Percentiles rank a stretch among this genome's conserved stretches.
Conservation (phyloP, 2,797 vertebrate genomes). For the Phoebastria nigripes region DNA sequence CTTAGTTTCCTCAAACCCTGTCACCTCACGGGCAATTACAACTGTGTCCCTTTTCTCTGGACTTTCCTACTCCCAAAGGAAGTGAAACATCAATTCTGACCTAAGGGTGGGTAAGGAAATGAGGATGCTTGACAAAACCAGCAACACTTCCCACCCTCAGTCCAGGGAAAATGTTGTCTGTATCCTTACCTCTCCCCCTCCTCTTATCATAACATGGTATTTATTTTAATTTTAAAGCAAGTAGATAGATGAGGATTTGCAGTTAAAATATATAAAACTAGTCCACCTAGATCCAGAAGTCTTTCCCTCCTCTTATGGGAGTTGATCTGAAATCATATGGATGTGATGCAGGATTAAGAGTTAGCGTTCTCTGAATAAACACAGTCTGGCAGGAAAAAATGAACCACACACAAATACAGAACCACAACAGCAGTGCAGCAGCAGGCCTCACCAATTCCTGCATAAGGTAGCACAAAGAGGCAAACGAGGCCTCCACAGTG, state of each 20-base stretch:
- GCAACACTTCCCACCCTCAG: not conserved
- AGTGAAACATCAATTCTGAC: not conserved
- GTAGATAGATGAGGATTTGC: not conserved
- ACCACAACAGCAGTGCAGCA: not conserved
- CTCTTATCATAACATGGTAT: not conserved
- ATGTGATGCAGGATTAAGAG: not conserved
- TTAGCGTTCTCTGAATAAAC: not conserved
- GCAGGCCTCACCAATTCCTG: not conserved
- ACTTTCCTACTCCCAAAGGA: not conserved
- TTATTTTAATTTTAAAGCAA: not conserved
- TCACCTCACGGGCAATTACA: not conserved
- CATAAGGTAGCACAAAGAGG: not conserved
- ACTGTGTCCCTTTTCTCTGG: not conserved
- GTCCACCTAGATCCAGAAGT: not conserved
- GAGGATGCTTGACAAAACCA: not conserved
- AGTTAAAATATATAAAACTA: not conserved
- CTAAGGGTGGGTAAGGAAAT: not conserved
- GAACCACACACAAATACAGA: not conserved
- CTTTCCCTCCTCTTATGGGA: not conserved
- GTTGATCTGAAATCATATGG: not conserved
- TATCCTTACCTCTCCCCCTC: not conserved
- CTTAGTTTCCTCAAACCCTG: not conserved
- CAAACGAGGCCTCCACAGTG: not conserved
- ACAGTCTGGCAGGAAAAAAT: not conserved
- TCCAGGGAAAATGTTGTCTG: not conserved